phyloP scores from a whole-genome alignment of 2,113 vertebrate genomes.

The Acrocephalus kingi region DNA sequence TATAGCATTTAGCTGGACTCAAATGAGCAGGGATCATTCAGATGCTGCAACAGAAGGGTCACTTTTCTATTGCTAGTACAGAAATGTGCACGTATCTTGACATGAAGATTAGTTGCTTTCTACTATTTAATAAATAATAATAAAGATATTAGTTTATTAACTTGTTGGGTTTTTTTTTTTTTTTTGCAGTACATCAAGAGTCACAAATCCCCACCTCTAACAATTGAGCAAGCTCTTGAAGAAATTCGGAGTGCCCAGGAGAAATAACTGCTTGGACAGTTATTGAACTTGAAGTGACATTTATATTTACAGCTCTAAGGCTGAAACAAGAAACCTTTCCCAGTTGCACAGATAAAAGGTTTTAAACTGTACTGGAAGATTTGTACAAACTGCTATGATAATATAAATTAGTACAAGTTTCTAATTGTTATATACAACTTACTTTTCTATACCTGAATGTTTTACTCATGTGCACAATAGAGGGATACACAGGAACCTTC shows the following conservation, averaged over 20 bases:
- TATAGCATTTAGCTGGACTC: not conserved
- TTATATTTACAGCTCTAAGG: not conserved
- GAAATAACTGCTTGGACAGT: not conserved
- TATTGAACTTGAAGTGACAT: not conserved
- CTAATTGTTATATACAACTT: not conserved
- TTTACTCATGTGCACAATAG: accelerated
- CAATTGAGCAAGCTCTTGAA: constrained; percentile 68
- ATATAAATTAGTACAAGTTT: not conserved
- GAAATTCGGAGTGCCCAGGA: constrained; percentile 72
- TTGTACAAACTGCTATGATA: not conserved
- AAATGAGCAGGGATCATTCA: not conserved
- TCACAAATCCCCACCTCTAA: constrained; percentile 74
- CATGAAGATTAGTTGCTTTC: not conserved
- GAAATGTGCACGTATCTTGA: not conserved
- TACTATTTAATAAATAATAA: not conserved
- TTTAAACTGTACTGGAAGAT: not conserved
- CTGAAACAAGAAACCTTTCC: not conserved
- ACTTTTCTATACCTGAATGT: not conserved
- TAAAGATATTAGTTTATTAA: not conserved
- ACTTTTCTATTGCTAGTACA: not conserved
- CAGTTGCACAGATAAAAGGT: not conserved
- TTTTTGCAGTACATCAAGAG: constrained; percentile 77
- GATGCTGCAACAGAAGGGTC: not conserved
- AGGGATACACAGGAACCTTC: not conserved
- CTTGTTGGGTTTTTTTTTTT: not conserved